Evolutionary conservation across 2,113 vertebrate genomes (phyloP).

Genomic region (Eulacestoma nigropectus): DNA sequence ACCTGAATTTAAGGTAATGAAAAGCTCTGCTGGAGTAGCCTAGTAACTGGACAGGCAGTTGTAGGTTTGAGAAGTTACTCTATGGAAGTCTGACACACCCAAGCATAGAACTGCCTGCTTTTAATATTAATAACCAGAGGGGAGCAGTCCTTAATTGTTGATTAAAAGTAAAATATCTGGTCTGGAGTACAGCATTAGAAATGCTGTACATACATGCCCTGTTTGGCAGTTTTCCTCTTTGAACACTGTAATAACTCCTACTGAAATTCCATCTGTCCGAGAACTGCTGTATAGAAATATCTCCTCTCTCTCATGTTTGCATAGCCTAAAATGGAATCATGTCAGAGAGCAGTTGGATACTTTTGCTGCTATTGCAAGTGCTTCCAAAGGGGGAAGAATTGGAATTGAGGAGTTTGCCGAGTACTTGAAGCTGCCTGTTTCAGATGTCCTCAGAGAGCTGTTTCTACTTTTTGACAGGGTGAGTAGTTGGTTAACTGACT

Average conservation of each 20-base stretch:
- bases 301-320: slow-evolving; percentile 9
- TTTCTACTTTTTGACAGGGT: slow-evolving; percentile 96
- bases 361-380: slow-evolving; percentile 84
- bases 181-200: background rate
- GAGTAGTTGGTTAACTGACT: slow-evolving; percentile 31
- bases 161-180: background rate
- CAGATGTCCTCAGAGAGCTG: slow-evolving; percentile 82
- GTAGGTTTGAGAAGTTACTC: background rate
- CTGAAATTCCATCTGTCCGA: background rate
- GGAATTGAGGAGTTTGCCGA: slow-evolving; percentile 87
- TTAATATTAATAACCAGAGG: background rate
- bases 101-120: background rate
- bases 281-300: background rate
- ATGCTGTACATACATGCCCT: background rate
- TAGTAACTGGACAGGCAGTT: background rate
- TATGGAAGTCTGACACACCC: background rate
- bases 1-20: background rate
- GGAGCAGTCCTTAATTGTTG: background rate
- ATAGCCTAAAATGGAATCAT: slow-evolving; percentile 90
- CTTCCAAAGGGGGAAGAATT: slow-evolving; percentile 90
- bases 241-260: background rate
- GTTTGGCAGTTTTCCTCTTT: background rate
- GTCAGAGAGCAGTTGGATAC: slow-evolving; percentile 85
- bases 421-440: slow-evolving; percentile 89
- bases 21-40: background rate